Evolutionary conservation across 2,797 vertebrate species (phyloP).

Genomic region (Hyperoplus immaculatus): DNA sequence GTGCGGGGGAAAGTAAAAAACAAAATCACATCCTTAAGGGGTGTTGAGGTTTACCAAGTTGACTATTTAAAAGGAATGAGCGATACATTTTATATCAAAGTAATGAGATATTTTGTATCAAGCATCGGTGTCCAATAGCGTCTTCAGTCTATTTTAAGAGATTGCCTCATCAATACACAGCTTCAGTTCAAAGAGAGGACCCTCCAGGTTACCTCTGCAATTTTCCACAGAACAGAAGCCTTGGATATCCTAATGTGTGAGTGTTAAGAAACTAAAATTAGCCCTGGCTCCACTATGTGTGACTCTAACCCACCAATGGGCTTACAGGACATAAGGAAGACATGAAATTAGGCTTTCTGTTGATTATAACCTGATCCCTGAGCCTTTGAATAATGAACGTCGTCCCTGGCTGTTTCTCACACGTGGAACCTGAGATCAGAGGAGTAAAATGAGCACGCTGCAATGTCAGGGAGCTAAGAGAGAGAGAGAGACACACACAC

Average conservation of each 20-base stretch:
- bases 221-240: constrained; percentile 7
- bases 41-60: background rate
- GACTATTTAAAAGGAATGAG: constrained; percentile 1
- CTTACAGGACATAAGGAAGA: constrained; percentile 59
- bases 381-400: constrained; percentile 89
- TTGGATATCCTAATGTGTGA: constrained; percentile 6
- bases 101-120: constrained; percentile 14
- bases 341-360: constrained; percentile 81
- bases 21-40: background rate
- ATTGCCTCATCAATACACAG: constrained; percentile 23
- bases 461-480: constrained; percentile 65
- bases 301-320: constrained; percentile 45
- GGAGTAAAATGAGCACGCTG: constrained; percentile 83
- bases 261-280: constrained; percentile 21
- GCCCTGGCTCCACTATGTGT: constrained; percentile 21
- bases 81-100: background rate
- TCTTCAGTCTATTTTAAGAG: constrained; percentile 15
- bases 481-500: background rate
- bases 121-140: background rate
- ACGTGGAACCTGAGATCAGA: constrained; percentile 86
- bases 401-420: constrained; percentile 84
- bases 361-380: constrained; percentile 87
- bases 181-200: constrained; percentile 29
- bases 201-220: constrained; percentile 1
- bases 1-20: background rate